phyloP scores from a whole-genome alignment of 1,140 invertebrate species.

The Calliphora vicina region DNA sequence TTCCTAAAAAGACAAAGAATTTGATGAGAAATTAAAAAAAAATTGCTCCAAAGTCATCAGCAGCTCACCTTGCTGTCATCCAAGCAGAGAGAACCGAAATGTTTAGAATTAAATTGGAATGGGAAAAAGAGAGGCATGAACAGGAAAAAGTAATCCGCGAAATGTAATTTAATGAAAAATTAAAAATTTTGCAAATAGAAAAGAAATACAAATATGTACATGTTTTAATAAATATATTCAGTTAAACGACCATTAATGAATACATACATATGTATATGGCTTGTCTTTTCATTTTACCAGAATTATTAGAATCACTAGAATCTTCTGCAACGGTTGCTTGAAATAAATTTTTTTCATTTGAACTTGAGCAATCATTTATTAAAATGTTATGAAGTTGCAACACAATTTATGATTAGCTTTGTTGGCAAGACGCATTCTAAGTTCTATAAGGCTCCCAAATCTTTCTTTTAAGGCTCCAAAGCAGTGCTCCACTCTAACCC shows the following conservation, averaged over 20 bases:
- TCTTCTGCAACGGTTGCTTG: not conserved
- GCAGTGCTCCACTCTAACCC: not conserved
- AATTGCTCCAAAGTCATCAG: not conserved
- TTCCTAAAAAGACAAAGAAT: not conserved
- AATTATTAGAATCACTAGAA: not conserved
- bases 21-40: not conserved
- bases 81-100: not conserved
- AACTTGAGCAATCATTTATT: not conserved
- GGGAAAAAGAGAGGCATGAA: conserved; percentile 1
- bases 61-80: not conserved
- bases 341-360: not conserved
- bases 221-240: too few species aligned
- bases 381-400: not conserved
- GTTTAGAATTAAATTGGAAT: not conserved
- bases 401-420: not conserved
- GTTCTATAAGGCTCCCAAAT: not conserved
- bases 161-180: not conserved
- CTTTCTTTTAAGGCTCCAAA: not conserved
- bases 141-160: not conserved
- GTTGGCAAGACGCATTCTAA: not conserved
- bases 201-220: too few species aligned
- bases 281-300: not conserved
- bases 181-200: not conserved
- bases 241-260: not conserved
- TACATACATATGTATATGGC: too few species aligned